phyloP scores from a whole-genome alignment of 2,113 vertebrate genomes.

The Orcinus orca region DNA sequence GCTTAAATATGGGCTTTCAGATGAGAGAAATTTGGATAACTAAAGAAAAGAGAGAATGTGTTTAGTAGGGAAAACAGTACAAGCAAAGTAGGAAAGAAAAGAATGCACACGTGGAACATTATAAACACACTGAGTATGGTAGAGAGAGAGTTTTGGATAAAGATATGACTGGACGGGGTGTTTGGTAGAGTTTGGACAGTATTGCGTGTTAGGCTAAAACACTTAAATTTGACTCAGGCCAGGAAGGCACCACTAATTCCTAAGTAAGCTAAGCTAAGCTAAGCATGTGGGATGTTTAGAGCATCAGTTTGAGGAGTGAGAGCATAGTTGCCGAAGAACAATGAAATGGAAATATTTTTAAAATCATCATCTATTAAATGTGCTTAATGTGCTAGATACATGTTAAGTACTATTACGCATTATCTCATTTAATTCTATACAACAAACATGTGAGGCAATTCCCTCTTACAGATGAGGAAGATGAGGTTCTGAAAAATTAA shows the following conservation, averaged over 20 bases:
- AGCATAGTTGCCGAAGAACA: not conserved
- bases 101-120: not conserved
- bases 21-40: not conserved
- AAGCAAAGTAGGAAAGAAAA: not conserved
- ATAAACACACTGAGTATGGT: not conserved
- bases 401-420: not conserved
- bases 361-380: not conserved
- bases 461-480: not conserved
- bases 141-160: not conserved
- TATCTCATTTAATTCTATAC: not conserved
- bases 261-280: not conserved
- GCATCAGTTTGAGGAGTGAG: not conserved
- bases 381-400: not conserved
- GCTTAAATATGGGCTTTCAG: not conserved
- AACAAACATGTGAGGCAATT: not conserved
- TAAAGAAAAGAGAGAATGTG: not conserved
- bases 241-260: not conserved
- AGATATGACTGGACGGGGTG: not conserved
- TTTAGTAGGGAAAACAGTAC: not conserved
- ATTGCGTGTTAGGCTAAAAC: not conserved
- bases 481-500: not conserved
- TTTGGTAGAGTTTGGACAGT: not conserved
- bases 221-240: not conserved
- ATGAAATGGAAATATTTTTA: not conserved
- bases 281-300: not conserved